Evolutionary conservation across 2,113 vertebrate species (phyloP), one percentile per base, ranked within the genome.

Genomic region (Psophia crepitans): DNA sequence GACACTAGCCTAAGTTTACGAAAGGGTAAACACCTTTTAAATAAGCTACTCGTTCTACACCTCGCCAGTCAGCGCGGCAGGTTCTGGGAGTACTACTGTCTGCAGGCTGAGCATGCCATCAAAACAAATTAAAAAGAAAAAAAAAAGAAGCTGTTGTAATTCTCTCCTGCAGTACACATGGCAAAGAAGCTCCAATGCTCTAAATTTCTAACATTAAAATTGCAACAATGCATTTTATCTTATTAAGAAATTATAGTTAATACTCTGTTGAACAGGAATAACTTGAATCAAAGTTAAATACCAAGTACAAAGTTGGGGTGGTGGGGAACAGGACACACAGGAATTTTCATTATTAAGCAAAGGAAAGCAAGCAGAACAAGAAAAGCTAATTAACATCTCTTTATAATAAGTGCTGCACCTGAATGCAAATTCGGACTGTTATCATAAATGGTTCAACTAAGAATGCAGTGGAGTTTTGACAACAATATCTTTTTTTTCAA

Each of bases 211-310:
- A 32, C 87, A 88, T 49, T 33, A 73, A 90, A 96, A 93, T 70
- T 87, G 87, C 95, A 92, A 32, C 53, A 56, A 44, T 11, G 57
- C 79, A 79, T 84, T 95, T 84, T 87, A 60, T 82, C 87, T 90
- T 88, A 75, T 95, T 89, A 92, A 95, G 90, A 93, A 92, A 91
- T 5, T 16, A 86, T 88, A 87, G 87, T 80, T 95, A 94, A 94
- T 84, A 88, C 60, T 88, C 70, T 61, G 95, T 44, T 90, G 78
- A 96, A 97, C 96, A 96, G 93, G 96, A 97, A 96, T 94, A 96
- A 97, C 95, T 95, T 79, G 96, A 96, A 84, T 90, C 89, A 39
- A 95, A 96, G 93, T 76, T 92, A 96, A 97, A 94, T 87, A 94
- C 71, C 73, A 46, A 94, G 95, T 95, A 96, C 95, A 96, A 96